phyloP scores from a whole-genome alignment of 2,113 vertebrate species.

The Cavia porcellus region DNA sequence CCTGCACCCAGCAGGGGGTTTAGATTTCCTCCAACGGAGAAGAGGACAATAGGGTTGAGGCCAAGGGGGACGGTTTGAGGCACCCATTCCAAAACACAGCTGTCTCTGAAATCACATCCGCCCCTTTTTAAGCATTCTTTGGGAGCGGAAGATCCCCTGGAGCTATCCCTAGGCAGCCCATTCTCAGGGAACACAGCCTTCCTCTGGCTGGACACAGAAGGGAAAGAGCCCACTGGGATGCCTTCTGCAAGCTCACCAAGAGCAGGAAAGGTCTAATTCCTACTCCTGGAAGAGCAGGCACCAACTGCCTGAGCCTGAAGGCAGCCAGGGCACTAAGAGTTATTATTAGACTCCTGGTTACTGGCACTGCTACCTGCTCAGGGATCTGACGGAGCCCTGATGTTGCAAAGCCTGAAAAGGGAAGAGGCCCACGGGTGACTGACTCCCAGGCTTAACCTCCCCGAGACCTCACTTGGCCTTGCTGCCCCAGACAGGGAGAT shows the following conservation, averaged over 20 bases:
- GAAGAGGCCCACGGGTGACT: not conserved
- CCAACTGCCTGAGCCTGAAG: not conserved
- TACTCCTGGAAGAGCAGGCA: not conserved
- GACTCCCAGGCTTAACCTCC: not conserved
- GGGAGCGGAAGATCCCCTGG: conserved; percentile 58
- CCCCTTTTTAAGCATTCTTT: not conserved
- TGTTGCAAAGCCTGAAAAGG: not conserved
- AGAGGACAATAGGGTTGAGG: not conserved
- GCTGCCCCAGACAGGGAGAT: not conserved
- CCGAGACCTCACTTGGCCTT: fast-evolving
- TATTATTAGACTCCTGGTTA: conserved; percentile 56
- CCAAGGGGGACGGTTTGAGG: not conserved
- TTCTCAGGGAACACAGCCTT: not conserved
- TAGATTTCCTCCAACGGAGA: not conserved
- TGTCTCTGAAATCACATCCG: conserved; percentile 68
- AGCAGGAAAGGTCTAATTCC: not conserved
- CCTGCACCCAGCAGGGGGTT: not conserved
- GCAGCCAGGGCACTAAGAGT: not conserved
- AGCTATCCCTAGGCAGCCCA: not conserved
- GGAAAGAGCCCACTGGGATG: not conserved
- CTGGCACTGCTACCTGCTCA: not conserved
- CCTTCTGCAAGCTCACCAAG: not conserved
- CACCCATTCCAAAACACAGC: not conserved
- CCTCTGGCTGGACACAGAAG: not conserved
- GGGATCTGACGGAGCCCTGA: not conserved